phyloP scores from a whole-genome alignment of 2,888 invertebrate genomes.

The Pimpla rufipes region DNA sequence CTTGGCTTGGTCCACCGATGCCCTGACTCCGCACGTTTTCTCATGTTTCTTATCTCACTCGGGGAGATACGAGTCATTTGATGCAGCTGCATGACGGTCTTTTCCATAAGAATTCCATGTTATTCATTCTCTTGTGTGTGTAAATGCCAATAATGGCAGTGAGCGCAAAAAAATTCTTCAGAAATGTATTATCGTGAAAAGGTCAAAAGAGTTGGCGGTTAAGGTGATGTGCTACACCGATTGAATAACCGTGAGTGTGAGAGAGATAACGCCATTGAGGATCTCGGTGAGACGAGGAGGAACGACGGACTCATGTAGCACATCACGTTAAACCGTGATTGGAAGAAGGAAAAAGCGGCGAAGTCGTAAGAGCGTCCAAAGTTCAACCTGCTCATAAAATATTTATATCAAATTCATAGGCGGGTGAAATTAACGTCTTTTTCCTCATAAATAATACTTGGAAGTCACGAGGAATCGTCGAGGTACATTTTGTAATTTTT shows the following conservation, averaged over 20 bases:
- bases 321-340: background rate
- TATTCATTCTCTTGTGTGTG: background rate
- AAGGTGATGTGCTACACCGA: too few relatives aligned
- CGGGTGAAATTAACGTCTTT: too few relatives aligned
- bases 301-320: too few relatives aligned
- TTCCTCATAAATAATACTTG: too few relatives aligned
- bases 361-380: background rate
- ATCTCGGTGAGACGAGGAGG: too few relatives aligned
- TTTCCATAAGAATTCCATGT: conserved; percentile 39
- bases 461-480: too few relatives aligned
- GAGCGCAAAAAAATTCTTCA: background rate
- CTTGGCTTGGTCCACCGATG: background rate
- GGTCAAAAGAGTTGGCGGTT: too few relatives aligned
- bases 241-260: too few relatives aligned
- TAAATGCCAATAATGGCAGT: background rate
- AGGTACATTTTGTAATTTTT: too few relatives aligned
- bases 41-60: conserved; percentile 22
- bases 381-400: background rate
- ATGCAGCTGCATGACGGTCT: background rate
- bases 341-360: background rate
- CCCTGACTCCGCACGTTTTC: conserved; percentile 4
- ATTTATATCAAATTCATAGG: background rate
- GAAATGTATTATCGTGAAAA: too few relatives aligned
- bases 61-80: conserved; percentile 13
- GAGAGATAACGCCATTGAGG: too few relatives aligned